phyloP scores from a whole-genome alignment of 2,888 invertebrate genomes.

The Mantis religiosa region DNA sequence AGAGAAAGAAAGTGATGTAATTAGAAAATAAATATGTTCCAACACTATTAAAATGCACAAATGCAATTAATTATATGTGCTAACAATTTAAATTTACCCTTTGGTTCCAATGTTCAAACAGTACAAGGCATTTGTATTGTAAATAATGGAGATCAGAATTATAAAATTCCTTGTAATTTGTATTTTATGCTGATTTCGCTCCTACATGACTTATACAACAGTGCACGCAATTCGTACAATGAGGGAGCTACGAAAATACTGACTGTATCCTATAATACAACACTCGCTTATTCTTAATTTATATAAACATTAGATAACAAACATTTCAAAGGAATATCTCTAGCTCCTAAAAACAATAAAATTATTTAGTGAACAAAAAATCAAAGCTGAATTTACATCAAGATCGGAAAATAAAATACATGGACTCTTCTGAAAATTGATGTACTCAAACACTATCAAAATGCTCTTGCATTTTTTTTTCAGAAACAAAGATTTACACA shows the following conservation, averaged over 20 bases:
- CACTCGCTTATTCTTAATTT: background rate
- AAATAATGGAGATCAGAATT: background rate
- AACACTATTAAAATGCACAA: background rate
- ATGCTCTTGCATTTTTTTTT: background rate
- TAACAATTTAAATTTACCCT: background rate
- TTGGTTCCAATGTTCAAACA: background rate
- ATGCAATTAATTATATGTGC: background rate
- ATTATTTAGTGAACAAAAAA: background rate
- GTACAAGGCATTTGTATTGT: background rate
- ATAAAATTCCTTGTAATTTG: background rate
- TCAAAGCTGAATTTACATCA: background rate
- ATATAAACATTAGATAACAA: background rate
- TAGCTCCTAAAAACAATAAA: background rate
- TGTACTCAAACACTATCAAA: background rate
- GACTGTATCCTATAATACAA: background rate
- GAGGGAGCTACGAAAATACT: conserved; percentile 1
- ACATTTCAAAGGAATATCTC: background rate
- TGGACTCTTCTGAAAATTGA: background rate
- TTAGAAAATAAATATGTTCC: background rate
- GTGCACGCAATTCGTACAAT: background rate
- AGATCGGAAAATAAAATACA: background rate
- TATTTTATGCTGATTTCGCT: background rate
- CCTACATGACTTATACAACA: background rate
- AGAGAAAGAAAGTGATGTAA: background rate
- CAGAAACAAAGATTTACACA: background rate